Evolutionary conservation across 2,113 vertebrate genomes (phyloP).

Genomic region (Pachypanchax playfairii): DNA sequence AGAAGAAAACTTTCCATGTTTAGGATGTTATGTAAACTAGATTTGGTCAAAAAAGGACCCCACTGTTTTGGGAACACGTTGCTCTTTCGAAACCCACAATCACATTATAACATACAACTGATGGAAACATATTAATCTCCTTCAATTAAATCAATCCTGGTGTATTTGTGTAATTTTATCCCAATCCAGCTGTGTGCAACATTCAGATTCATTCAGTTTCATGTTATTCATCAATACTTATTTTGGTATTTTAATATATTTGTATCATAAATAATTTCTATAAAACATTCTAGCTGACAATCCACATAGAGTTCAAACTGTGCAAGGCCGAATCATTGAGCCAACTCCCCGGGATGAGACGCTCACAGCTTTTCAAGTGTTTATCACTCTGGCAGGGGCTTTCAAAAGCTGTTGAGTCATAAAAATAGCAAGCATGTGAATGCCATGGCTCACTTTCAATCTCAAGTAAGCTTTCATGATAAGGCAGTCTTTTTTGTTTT

Average conservation of each 20-base stretch:
- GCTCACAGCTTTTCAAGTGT: conserved; percentile 69
- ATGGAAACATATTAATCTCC: conserved; percentile 19
- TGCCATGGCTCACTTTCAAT: conserved; percentile 61
- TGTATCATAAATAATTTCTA: conserved; percentile 5
- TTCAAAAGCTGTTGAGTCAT: conserved; percentile 69
- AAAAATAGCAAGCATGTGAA: conserved; percentile 73
- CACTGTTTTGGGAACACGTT: background rate
- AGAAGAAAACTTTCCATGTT: conserved; percentile 56
- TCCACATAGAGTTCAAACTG: conserved; percentile 32
- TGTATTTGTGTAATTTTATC: too few relatives aligned
- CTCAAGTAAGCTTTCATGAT: conserved; percentile 62
- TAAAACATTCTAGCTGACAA: conserved; percentile 9
- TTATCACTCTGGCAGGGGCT: conserved; percentile 69
- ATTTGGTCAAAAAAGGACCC: conserved; percentile 27
- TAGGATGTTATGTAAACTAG: conserved; percentile 48
- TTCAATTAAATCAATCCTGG: too few relatives aligned
- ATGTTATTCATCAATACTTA: background rate
- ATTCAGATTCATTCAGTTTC: background rate
- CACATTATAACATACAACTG: conserved; percentile 5
- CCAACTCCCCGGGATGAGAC: conserved; percentile 51
- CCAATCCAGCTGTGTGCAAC: conserved; percentile 12
- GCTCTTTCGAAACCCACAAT: conserved; percentile 34
- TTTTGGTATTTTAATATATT: conserved; percentile 11
- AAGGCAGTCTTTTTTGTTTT: conserved; percentile 51
- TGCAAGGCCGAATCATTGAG: conserved; percentile 15